These are phyloP conservation scores for Microplitis manilae DNA, from an alignment of 2,888 invertebrate genomes.

Conservation along the genomic window DNA sequence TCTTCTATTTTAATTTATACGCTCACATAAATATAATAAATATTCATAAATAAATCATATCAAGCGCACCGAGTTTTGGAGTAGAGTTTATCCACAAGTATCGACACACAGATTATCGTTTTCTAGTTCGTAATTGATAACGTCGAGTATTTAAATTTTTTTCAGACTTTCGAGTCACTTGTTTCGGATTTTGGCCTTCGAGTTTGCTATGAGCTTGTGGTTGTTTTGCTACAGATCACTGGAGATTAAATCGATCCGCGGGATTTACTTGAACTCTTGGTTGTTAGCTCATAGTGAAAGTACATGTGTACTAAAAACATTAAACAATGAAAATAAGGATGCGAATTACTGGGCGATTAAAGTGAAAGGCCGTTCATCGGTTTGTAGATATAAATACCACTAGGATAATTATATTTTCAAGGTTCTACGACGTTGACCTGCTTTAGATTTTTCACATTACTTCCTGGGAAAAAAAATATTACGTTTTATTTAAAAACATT, in stretches of 20 bases:
- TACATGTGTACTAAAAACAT: slow-evolving; percentile 27
- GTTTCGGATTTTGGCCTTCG: neutral
- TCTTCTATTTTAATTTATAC: neutral
- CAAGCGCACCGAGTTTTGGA: no score
- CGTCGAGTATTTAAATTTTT: slow-evolving; percentile 14
- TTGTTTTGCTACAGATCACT: neutral
- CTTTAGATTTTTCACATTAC: neutral
- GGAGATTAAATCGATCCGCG: neutral
- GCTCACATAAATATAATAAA: no score
- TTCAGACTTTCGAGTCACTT: neutral
- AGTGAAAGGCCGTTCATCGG: slow-evolving; percentile 37
- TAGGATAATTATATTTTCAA: slow-evolving; percentile 34
- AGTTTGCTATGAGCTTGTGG: neutral
- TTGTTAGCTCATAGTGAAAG: slow-evolving; percentile 31
- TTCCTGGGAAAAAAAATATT: neutral
- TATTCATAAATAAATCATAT: neutral
- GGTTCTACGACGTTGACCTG: slow-evolving; percentile 22
- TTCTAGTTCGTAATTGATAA: slow-evolving; percentile 6
- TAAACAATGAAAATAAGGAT: slow-evolving; percentile 30
- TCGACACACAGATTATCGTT: slow-evolving; percentile 55
- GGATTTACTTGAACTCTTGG: neutral
- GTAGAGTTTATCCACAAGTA: neutral
- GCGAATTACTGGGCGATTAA: slow-evolving; percentile 32
- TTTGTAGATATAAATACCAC: slow-evolving; percentile 1
- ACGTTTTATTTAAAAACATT: neutral